Conservation (phyloP, 2,797 vertebrate genomes). For the Serranus cabrilla region DNA sequence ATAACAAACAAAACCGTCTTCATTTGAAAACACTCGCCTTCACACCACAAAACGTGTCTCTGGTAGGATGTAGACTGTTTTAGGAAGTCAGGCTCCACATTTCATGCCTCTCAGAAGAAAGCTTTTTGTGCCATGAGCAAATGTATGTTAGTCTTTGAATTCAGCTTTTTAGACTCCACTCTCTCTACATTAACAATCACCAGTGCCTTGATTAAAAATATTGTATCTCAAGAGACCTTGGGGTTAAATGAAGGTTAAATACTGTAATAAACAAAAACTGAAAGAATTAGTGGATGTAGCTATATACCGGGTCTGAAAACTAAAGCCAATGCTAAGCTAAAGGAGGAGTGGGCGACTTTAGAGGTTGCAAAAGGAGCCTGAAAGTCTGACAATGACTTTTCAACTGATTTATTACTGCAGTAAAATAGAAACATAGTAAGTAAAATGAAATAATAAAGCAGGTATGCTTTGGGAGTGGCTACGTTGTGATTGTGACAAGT, state of each 20-base stretch:
- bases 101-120: neutral
- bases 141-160: neutral
- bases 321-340: too few relatives aligned
- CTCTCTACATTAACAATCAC: too few relatives aligned
- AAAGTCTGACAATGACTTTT: too few relatives aligned
- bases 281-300: too few relatives aligned
- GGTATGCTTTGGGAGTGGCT: too few relatives aligned
- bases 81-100: neutral
- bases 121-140: neutral
- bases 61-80: neutral
- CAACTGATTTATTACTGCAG: too few relatives aligned
- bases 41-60: neutral
- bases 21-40: neutral
- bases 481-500: too few relatives aligned
- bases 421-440: too few relatives aligned
- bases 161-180: neutral
- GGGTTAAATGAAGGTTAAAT: neutral
- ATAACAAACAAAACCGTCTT: neutral
- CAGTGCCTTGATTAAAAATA: neutral
- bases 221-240: neutral
- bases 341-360: too few relatives aligned
- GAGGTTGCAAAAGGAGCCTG: too few relatives aligned
- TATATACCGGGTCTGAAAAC: too few relatives aligned
- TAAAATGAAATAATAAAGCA: too few relatives aligned
- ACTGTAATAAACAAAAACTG: neutral